phyloP scores from a whole-genome alignment of 2,797 vertebrate genomes.

The Pogonophryne albipinna region DNA sequence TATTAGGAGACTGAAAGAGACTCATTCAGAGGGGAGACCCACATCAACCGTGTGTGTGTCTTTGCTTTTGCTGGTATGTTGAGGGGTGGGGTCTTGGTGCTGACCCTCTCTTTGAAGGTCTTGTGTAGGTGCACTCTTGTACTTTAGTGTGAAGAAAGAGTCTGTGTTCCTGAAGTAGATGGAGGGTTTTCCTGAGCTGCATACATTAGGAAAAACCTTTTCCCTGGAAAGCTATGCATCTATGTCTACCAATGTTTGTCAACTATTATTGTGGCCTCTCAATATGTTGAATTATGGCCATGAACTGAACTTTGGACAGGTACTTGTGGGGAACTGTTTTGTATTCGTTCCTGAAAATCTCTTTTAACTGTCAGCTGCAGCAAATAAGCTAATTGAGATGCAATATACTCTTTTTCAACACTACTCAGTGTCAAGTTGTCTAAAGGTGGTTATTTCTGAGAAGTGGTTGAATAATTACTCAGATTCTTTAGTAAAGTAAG shows the following conservation, averaged over 20 bases:
- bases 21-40: constrained; percentile 57
- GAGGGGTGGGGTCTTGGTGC: constrained; percentile 44
- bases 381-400: neutral
- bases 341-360: constrained; percentile 14
- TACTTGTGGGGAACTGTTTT: neutral
- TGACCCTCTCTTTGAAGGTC: constrained; percentile 33
- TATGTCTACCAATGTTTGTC: neutral
- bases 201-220: constrained; percentile 9
- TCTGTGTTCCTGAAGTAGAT: constrained; percentile 23
- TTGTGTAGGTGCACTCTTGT: constrained; percentile 48
- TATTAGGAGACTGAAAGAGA: constrained; percentile 55
- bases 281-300: constrained; percentile 7
- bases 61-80: constrained; percentile 29
- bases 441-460: neutral
- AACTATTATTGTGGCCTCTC: constrained; percentile 19
- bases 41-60: constrained; percentile 19
- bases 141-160: constrained; percentile 27
- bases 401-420: neutral
- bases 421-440: neutral
- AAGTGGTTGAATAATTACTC: neutral
- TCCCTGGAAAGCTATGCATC: neutral
- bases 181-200: constrained; percentile 30
- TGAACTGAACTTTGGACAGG: constrained; percentile 2
- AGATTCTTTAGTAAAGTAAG: too few species aligned
- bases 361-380: constrained; percentile 10